Percentiles rank a stretch among this genome's conserved stretches.
phyloP scores from a whole-genome alignment of 2,113 vertebrate species.

The Tetrao urogallus region DNA sequence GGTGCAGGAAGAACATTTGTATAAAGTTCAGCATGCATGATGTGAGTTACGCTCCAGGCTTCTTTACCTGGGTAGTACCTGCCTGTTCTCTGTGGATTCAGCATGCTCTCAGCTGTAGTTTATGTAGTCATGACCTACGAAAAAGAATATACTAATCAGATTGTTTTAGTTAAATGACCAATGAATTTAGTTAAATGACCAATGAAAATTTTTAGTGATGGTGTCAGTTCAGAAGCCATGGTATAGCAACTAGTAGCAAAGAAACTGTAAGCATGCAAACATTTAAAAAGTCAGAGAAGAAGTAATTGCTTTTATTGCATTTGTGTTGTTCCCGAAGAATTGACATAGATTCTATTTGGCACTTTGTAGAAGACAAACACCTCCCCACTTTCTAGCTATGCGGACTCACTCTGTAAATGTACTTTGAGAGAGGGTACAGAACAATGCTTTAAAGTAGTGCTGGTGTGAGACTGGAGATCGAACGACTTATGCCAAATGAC shows the following conservation, averaged over 20 bases:
- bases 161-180: not conserved
- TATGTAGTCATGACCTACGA: not conserved
- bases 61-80: not conserved
- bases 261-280: not conserved
- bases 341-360: not conserved
- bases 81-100: not conserved
- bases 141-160: not conserved
- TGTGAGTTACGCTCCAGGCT: not conserved
- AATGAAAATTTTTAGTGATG: not conserved
- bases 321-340: not conserved
- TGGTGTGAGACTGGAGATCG: not conserved
- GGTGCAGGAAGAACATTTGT: not conserved
- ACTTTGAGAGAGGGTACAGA: not conserved
- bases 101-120: not conserved
- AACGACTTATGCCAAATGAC: not conserved
- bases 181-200: not conserved
- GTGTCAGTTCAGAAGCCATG: not conserved
- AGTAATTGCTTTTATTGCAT: not conserved
- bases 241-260: not conserved
- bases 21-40: accelerated
- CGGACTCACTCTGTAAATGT: not conserved
- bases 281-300: not conserved
- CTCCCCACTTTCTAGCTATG: not conserved
- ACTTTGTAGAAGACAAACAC: not conserved
- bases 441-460: not conserved